Percentiles rank a stretch among this genome's conserved stretches.
These are phyloP conservation scores for Diachasma alloeum DNA, from an alignment of 1,140 invertebrate genomes.

Conservation along the genomic window DNA sequence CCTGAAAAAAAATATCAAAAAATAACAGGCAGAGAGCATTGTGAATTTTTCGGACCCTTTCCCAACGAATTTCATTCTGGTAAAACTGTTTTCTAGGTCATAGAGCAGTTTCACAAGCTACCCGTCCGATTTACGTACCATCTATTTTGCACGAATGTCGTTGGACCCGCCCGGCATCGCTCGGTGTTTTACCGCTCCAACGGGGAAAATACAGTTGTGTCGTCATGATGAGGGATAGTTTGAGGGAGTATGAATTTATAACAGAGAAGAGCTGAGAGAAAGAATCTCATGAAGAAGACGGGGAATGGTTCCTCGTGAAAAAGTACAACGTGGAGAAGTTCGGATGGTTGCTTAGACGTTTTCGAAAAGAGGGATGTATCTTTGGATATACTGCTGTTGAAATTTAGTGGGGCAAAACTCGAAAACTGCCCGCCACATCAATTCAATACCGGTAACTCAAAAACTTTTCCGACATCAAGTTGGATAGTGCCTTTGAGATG, in stretches of 20 bases:
- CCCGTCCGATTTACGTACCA: background rate
- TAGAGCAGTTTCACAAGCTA: background rate
- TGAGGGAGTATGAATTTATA: background rate
- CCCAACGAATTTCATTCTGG: background rate
- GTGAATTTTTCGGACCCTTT: background rate
- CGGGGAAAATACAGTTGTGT: background rate
- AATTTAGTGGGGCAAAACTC: conserved; percentile 9
- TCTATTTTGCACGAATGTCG: background rate
- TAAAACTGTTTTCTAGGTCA: background rate
- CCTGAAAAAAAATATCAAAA: background rate
- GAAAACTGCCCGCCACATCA: conserved; percentile 25
- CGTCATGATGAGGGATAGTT: background rate
- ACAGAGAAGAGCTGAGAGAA: background rate
- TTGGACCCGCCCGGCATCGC: background rate
- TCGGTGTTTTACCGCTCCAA: background rate
- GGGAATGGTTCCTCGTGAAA: background rate
- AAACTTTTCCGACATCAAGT: conserved; percentile 24
- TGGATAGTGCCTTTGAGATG: background rate
- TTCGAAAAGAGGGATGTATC: background rate
- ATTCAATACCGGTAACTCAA: conserved; percentile 20
- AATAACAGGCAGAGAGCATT: background rate
- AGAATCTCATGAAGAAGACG: background rate
- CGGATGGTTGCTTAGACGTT: background rate
- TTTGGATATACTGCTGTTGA: background rate
- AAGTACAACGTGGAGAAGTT: background rate